Percentiles rank a stretch among this genome's conserved stretches.
phyloP scores from a whole-genome alignment of 2,888 invertebrate genomes.

The Oscheius sp. region DNA sequence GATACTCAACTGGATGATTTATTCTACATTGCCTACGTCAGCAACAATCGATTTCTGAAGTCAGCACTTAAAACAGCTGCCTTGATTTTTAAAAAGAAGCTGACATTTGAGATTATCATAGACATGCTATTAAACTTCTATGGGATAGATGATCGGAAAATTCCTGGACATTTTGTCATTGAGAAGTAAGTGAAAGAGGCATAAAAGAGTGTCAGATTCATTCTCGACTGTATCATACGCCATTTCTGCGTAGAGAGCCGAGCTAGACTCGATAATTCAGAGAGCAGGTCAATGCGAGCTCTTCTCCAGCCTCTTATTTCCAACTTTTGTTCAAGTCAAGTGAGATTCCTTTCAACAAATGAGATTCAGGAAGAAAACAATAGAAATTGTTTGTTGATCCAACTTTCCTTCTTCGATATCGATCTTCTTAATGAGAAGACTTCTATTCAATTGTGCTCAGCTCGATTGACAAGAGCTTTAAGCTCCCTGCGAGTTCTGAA shows the following conservation, averaged over 20 bases:
- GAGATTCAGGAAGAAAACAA: conserved; percentile 8
- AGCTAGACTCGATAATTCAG: background rate
- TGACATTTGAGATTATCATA: conserved; percentile 34
- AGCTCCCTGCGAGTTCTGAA: conserved; percentile 34
- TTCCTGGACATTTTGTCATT: conserved; percentile 21
- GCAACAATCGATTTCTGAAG: conserved; percentile 37
- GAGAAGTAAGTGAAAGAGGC: conserved; percentile 31
- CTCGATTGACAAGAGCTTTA: conserved; percentile 37
- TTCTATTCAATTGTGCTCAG: conserved; percentile 31
- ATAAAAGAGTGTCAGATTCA: background rate
- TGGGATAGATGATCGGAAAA: conserved; percentile 39
- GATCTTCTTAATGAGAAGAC: conserved; percentile 38
- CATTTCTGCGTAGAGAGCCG: conserved; percentile 13
- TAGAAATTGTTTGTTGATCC: conserved; percentile 35
- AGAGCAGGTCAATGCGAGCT: conserved; percentile 4
- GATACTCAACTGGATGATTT: conserved; percentile 36
- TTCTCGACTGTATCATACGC: conserved; percentile 25
- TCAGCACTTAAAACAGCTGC: background rate
- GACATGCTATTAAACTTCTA: conserved; percentile 36
- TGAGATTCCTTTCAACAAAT: background rate
- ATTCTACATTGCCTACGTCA: conserved; percentile 43
- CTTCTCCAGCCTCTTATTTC: conserved; percentile 1
- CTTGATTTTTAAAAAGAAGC: background rate
- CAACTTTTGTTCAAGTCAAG: conserved; percentile 10
- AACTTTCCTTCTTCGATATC: conserved; percentile 46